Percentiles rank a stretch among this genome's conserved stretches.
Conservation (phyloP, 1,140 invertebrate genomes). For the Hypsibius dujardini region DNA sequence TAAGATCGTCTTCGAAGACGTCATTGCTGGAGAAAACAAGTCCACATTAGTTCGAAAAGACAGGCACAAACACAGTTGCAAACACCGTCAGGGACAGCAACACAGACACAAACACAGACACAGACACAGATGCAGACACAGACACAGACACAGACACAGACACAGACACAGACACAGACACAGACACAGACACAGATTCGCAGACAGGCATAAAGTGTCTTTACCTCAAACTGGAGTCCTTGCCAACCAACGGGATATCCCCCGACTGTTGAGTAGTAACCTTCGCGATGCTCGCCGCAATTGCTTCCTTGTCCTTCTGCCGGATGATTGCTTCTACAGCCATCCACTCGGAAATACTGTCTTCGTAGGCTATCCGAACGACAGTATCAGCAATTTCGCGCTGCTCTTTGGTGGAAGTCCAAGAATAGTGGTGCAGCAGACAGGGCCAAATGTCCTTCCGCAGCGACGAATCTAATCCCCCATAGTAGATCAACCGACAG, state of each 20-base stretch:
- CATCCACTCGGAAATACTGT: conserved; percentile 79
- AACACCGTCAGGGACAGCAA: too few species aligned
- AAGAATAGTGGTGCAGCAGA: conserved; percentile 64
- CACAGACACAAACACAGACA: too few species aligned
- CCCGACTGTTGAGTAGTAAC: background rate
- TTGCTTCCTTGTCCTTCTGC: conserved; percentile 55
- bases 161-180: too few species aligned
- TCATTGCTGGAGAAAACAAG: background rate
- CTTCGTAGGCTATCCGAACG: conserved; percentile 57
- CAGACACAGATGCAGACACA: too few species aligned
- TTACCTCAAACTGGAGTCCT: conserved; percentile 7
- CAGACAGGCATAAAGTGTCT: conserved; percentile 22
- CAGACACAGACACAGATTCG: background rate
- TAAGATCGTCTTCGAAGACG: conserved; percentile 7
- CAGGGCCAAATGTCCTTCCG: conserved; percentile 76
- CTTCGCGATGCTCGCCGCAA: conserved; percentile 43
- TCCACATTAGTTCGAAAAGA: background rate
- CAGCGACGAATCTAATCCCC: conserved; percentile 58
- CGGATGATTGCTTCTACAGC: conserved; percentile 75
- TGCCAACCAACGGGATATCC: conserved; percentile 12
- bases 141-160: too few species aligned
- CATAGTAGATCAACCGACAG: conserved; percentile 63
- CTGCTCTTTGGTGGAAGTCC: conserved; percentile 52
- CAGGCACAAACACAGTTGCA: too few species aligned
- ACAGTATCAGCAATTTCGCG: conserved; percentile 45